Evolutionary conservation across 2,888 invertebrate genomes (phyloP).

Genomic region (Lacanobia wlatinum): DNA sequence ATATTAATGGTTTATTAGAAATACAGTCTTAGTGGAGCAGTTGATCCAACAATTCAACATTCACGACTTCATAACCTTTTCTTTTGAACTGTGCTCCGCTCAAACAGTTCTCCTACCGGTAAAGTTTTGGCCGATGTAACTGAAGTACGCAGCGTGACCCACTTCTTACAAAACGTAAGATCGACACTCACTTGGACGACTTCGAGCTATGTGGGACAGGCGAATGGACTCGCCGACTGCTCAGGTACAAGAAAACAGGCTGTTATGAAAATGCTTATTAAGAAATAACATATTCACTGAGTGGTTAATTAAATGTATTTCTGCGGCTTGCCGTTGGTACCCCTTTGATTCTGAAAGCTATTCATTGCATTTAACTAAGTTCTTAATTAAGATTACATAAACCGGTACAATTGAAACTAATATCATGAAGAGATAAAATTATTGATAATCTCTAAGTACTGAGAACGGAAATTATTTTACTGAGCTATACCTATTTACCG

Average conservation of each 20-base stretch:
- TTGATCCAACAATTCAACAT: constrained; percentile 6
- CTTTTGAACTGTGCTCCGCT: constrained; percentile 38
- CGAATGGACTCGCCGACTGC: constrained; percentile 65
- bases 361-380: not conserved
- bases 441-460: not conserved
- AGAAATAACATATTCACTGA: constrained; percentile 50
- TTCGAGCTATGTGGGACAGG: constrained; percentile 73
- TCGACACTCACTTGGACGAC: constrained; percentile 71
- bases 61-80: constrained; percentile 38
- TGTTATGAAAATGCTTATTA: constrained; percentile 60
- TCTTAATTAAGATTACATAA: constrained; percentile 13
- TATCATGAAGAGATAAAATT: not conserved
- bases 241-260: constrained; percentile 55
- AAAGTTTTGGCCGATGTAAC: constrained; percentile 53
- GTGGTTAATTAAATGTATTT: constrained; percentile 33
- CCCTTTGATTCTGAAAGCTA: constrained; percentile 11
- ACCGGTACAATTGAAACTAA: not conserved
- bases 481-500: not conserved
- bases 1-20: too few relatives aligned
- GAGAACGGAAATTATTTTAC: not conserved
- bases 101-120: constrained; percentile 28
- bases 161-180: constrained; percentile 69
- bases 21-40: not conserved
- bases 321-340: not conserved
- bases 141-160: constrained; percentile 65